Evolutionary conservation across 1,140 invertebrate genomes (phyloP).

Genomic region (Orussus abietinus): DNA sequence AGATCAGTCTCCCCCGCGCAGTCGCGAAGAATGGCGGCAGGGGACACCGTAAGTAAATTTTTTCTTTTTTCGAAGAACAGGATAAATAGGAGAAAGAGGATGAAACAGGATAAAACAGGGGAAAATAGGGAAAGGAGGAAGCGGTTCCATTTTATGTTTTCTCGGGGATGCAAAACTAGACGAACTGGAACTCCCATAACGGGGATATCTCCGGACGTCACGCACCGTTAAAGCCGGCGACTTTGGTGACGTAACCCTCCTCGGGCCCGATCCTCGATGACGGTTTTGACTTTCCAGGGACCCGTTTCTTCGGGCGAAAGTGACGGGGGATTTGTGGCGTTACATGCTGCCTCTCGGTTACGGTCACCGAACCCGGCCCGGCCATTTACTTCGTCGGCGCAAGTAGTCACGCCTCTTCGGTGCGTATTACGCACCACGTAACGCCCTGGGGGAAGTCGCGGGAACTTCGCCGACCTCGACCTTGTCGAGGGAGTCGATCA

Average conservation of each 20-base stretch:
- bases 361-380: constrained; percentile 1
- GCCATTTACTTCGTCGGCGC: neutral
- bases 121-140: neutral
- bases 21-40: no score
- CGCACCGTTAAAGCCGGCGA: neutral
- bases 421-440: neutral
- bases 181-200: neutral
- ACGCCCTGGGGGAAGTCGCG: neutral
- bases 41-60: no score
- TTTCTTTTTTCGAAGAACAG: no score
- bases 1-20: no score
- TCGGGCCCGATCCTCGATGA: neutral
- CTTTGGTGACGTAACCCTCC: neutral
- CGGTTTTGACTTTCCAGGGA: neutral
- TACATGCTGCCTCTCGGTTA: neutral
- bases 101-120: no score
- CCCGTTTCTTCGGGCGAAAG: neutral
- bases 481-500: neutral
- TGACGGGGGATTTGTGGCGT: neutral
- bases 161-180: neutral
- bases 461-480: neutral
- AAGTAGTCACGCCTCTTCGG: no score
- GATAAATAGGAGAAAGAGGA: no score
- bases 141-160: neutral
- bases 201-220: neutral